Evolutionary conservation across 2,113 vertebrate species (phyloP).

Genomic region (Stomatorhinus ivindoensis): DNA sequence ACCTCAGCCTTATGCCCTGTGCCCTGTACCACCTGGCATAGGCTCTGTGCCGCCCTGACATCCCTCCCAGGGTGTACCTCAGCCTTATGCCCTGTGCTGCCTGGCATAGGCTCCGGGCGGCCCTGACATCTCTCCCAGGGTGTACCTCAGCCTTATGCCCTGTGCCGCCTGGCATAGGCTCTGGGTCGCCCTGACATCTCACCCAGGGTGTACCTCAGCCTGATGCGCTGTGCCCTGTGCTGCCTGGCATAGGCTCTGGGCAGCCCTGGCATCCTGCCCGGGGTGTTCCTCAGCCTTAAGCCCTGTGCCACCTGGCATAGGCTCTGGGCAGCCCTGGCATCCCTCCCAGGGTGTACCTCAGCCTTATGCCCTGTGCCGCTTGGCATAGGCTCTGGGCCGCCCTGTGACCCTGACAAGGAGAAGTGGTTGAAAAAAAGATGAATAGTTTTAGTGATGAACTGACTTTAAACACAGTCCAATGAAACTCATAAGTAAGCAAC

Average conservation of each 20-base stretch:
- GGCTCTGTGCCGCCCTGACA: too few species aligned
- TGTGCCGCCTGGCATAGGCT: too few species aligned
- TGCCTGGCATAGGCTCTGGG: background rate
- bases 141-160: background rate
- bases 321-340: too few species aligned
- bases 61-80: too few species aligned
- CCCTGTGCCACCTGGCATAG: background rate
- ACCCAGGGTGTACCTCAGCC: background rate
- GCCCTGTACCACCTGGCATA: too few species aligned
- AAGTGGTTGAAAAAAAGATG: background rate
- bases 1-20: too few species aligned
- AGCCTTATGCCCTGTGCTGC: too few species aligned
- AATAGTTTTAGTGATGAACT: background rate
- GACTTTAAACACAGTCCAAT: background rate
- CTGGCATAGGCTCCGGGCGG: too few species aligned
- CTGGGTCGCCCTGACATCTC: background rate
- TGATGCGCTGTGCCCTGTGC: too few species aligned
- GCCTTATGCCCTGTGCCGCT: too few species aligned
- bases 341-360: background rate
- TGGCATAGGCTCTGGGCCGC: rapidly evolving
- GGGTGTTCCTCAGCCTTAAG: background rate
- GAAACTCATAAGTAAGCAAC: background rate
- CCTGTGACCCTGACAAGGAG: background rate
- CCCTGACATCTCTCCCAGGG: background rate
- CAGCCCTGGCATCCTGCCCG: background rate